These are phyloP conservation scores for Ceyx cyanopectus DNA, from an alignment of 2,113 vertebrate species.

Conservation along the genomic window DNA sequence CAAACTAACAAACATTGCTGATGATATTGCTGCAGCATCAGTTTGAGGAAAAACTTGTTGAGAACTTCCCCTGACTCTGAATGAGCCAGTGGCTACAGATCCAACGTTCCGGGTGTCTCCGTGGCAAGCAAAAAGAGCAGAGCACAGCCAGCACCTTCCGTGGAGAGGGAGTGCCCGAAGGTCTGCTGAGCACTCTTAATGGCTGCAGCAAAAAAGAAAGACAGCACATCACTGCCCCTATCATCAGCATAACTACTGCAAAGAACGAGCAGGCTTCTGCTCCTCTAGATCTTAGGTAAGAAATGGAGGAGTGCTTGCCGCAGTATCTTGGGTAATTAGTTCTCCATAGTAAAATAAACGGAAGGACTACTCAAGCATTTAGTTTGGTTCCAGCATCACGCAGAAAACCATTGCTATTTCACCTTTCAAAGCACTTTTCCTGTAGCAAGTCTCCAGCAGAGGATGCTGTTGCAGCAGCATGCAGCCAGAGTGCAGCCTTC, in stretches of 20 bases:
- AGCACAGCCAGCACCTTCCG: background rate
- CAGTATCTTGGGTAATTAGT: background rate
- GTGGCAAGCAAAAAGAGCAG: constrained; percentile 10
- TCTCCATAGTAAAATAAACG: background rate
- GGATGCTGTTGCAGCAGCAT: constrained; percentile 28
- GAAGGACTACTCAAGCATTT: background rate
- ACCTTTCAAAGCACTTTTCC: background rate
- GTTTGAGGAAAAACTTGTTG: background rate
- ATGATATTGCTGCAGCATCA: background rate
- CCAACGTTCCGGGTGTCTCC: background rate
- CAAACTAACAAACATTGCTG: background rate
- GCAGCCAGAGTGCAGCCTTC: background rate
- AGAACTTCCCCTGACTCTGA: background rate
- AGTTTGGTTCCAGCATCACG: background rate
- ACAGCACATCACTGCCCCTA: background rate
- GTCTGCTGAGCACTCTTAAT: background rate
- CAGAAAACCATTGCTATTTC: background rate
- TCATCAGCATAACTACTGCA: background rate
- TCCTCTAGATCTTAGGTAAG: background rate
- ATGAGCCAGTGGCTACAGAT: background rate
- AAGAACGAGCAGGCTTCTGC: background rate
- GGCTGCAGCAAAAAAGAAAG: background rate
- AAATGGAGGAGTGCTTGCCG: background rate
- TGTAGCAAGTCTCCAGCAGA: constrained; percentile 10
- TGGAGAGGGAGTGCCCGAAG: background rate